A percentile compares a stretch with the other conserved stretches of the same genome.
These are phyloP conservation scores for Tauraco hartlaubi DNA, from an alignment of 2,797 vertebrate genomes.

Conservation along the genomic window DNA sequence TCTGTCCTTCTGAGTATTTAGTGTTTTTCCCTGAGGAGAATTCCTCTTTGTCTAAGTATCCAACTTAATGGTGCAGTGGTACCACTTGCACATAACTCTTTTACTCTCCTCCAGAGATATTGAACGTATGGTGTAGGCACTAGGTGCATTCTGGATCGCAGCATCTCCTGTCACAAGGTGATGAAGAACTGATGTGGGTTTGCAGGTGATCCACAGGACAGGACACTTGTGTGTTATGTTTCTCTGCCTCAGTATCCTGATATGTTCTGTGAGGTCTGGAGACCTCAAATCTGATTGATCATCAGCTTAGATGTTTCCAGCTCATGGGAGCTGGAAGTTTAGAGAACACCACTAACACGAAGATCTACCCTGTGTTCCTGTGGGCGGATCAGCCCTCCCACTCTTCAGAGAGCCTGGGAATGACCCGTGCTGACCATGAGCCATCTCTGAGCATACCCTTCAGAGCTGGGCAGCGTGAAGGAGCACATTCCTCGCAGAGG, in stretches of 20 bases:
- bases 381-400: not conserved
- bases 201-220: not conserved
- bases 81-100: not conserved
- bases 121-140: not conserved
- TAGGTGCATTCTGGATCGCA: not conserved
- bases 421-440: not conserved
- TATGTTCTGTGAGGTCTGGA: not conserved
- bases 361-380: fast-evolving
- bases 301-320: not conserved
- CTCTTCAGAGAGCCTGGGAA: not conserved
- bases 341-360: not conserved
- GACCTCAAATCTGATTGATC: not conserved
- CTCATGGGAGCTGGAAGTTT: not conserved
- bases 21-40: not conserved
- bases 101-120: not conserved
- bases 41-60: not conserved
- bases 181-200: not conserved
- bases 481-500: not conserved
- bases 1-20: constrained; percentile 4
- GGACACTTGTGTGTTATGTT: not conserved
- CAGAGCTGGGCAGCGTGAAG: not conserved
- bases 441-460: not conserved
- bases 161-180: not conserved
- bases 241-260: fast-evolving
- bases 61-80: not conserved